Percentiles rank a stretch among this genome's conserved stretches.
Conservation (phyloP, 2,888 invertebrate genomes). For the Ichneumoninae sp. region DNA sequence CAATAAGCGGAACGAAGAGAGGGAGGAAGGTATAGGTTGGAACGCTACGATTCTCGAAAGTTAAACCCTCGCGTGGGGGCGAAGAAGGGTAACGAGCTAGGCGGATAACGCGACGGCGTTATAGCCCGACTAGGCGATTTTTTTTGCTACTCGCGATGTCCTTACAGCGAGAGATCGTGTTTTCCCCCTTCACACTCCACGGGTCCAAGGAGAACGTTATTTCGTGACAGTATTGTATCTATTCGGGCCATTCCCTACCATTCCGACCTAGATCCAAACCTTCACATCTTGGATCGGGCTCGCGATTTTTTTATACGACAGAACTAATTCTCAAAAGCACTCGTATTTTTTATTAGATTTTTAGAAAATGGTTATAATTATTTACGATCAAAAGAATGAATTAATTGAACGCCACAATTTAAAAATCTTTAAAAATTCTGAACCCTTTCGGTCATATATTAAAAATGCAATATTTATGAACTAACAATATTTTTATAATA, state of each 20-base stretch:
- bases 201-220: conserved; percentile 59
- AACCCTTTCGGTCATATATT: too few species aligned
- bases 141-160: conserved; percentile 30
- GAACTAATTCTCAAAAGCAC: too few species aligned
- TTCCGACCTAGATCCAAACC: too few species aligned
- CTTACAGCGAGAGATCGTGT: conserved; percentile 38
- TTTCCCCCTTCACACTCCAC: conserved; percentile 25
- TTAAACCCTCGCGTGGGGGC: neutral
- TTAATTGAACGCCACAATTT: too few species aligned
- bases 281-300: too few species aligned
- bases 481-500: too few species aligned
- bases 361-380: too few species aligned
- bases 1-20: conserved; percentile 16
- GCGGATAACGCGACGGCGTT: neutral
- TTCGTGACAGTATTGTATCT: conserved; percentile 24
- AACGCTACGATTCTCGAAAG: neutral
- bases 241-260: neutral
- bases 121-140: neutral
- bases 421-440: too few species aligned
- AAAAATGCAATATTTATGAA: too few species aligned
- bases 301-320: too few species aligned
- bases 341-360: too few species aligned
- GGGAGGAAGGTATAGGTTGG: neutral
- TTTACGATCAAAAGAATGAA: too few species aligned
- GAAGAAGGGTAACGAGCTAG: conserved; percentile 39